phyloP scores from a whole-genome alignment of 1,140 invertebrate species.

The Coenobita brevimanus region DNA sequence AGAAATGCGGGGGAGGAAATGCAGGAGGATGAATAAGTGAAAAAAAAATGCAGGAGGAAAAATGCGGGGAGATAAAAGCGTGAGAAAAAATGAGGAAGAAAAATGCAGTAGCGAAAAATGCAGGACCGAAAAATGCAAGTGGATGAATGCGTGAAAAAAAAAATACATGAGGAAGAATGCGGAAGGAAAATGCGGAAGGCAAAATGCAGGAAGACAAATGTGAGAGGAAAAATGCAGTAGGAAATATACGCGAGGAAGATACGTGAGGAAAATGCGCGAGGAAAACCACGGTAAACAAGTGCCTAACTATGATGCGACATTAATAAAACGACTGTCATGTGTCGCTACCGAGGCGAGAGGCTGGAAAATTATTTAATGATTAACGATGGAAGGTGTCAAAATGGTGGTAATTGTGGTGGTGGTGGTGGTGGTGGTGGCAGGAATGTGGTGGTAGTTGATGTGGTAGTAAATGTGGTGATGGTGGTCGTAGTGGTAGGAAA shows the following conservation, averaged over 20 bases:
- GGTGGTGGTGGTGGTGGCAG: background rate
- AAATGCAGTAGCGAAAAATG: background rate
- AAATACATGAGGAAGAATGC: background rate
- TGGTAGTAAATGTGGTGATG: no score
- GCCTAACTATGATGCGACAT: conserved; percentile 7
- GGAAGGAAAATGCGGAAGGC: background rate
- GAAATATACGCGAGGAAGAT: no score
- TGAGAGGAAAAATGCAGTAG: background rate
- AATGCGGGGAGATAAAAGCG: background rate
- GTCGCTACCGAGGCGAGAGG: background rate
- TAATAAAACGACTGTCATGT: conserved; percentile 21
- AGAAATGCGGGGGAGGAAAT: background rate
- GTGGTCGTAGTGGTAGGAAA: no score
- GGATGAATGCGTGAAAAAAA: background rate
- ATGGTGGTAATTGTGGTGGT: background rate
- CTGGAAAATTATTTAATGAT: conserved; percentile 42
- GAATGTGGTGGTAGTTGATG: background rate
- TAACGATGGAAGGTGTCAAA: background rate
- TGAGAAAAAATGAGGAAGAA: background rate
- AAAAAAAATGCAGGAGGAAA: background rate
- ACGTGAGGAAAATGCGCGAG: no score
- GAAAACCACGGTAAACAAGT: conserved; percentile 13
- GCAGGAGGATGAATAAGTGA: background rate
- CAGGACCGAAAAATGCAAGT: background rate
- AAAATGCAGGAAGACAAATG: background rate